These are phyloP conservation scores for Eurystomus glaucurus DNA, from an alignment of 2,797 vertebrate species.

Conservation along the genomic window DNA sequence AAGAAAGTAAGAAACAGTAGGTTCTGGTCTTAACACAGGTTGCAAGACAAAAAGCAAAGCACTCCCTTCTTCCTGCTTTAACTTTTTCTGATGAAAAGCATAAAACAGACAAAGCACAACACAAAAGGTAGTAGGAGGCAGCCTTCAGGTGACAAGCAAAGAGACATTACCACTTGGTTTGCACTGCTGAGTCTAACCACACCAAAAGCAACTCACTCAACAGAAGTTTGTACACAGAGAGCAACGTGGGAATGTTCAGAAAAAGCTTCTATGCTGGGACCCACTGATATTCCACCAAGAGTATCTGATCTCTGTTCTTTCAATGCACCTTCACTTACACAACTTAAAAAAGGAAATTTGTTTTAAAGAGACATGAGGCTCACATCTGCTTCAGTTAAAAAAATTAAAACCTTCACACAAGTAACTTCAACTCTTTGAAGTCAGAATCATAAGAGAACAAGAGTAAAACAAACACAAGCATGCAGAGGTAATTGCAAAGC, in stretches of 20 bases:
- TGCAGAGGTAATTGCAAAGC: neutral
- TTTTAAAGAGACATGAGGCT: neutral
- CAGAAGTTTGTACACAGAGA: neutral
- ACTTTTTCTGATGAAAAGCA: neutral
- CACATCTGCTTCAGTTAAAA: neutral
- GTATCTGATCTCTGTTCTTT: neutral
- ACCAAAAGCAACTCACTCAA: neutral
- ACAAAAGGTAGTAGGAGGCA: neutral
- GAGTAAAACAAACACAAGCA: neutral
- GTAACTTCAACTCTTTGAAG: neutral
- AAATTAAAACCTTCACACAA: neutral
- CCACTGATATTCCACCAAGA: neutral
- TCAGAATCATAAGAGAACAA: neutral
- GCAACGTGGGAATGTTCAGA: neutral
- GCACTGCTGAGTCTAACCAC: neutral
- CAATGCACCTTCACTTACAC: rapidly evolving
- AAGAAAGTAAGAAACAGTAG: neutral
- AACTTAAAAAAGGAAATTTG: neutral
- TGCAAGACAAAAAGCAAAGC: neutral
- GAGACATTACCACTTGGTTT: neutral
- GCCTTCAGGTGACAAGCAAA: neutral
- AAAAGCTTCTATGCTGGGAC: neutral
- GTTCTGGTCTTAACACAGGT: neutral
- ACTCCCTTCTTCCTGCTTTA: neutral
- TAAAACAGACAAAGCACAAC: rapidly evolving